These are phyloP conservation scores for Gnathonemus echidnorhynchus DNA, from an alignment of 2,113 vertebrate genomes.

Conservation along the genomic window DNA sequence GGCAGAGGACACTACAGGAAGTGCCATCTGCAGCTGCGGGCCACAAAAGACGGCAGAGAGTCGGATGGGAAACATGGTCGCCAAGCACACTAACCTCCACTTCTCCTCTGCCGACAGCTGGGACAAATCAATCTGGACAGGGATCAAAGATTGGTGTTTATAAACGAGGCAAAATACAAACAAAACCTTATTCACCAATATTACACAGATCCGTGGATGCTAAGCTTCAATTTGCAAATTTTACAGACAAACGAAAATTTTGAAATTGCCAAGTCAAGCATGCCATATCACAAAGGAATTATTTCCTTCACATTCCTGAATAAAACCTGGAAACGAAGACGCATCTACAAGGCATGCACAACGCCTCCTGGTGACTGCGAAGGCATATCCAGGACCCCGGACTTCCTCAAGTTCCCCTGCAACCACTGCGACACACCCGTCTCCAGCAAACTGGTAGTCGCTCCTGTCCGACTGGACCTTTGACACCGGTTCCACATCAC, in stretches of 20 bases:
- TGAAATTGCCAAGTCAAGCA: neutral
- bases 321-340: neutral
- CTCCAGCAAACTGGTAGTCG: neutral
- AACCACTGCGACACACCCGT: neutral
- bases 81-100: conserved; percentile 77
- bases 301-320: neutral
- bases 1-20: neutral
- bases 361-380: neutral
- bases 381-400: neutral
- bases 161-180: neutral
- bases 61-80: neutral
- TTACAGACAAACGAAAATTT: neutral
- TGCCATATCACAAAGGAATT: neutral
- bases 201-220: neutral
- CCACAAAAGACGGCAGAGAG: neutral
- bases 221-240: neutral
- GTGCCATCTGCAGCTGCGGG: neutral
- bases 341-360: neutral
- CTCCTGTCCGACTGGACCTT: neutral
- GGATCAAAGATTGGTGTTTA: conserved; percentile 22
- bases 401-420: neutral
- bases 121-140: conserved; percentile 75
- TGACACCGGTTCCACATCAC: neutral
- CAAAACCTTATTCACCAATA: neutral
- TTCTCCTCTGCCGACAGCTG: conserved; percentile 87